A percentile compares a stretch with the other conserved stretches of the same genome.
Evolutionary conservation across 2,113 vertebrate genomes (phyloP).

Genomic region (Steatornis caripensis): DNA sequence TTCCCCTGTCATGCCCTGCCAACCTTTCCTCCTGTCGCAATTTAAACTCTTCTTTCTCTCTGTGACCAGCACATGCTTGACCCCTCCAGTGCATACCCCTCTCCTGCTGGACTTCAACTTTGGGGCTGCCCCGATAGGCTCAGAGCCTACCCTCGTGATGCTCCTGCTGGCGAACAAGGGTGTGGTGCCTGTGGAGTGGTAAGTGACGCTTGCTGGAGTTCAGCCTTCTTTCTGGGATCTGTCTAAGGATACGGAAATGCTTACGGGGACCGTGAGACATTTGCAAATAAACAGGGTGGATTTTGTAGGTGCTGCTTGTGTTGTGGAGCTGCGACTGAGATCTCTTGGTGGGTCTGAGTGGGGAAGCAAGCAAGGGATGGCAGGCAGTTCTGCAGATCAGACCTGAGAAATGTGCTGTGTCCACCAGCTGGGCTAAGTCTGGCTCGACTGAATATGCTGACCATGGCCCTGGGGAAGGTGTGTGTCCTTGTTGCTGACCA

Average conservation of each 20-base stretch:
- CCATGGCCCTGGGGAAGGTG: neutral
- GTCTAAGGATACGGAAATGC: neutral
- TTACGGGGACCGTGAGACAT: rapidly evolving
- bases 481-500: neutral
- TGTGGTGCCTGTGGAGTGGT: conserved; percentile 85
- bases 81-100: conserved; percentile 76
- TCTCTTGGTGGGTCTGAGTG: neutral
- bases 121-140: conserved; percentile 76
- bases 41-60: neutral
- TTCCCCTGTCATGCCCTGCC: neutral
- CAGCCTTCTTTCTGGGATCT: neutral
- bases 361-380: neutral
- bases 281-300: neutral
- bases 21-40: neutral
- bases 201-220: neutral
- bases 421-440: neutral
- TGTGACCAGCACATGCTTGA: conserved; percentile 64
- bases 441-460: neutral
- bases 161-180: conserved; percentile 85
- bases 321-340: neutral
- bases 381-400: neutral
- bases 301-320: neutral
- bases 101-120: conserved; percentile 86
- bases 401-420: neutral
- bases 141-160: conserved; percentile 74